phyloP scores from a whole-genome alignment of 2,113 vertebrate species.

The Lota lota region DNA sequence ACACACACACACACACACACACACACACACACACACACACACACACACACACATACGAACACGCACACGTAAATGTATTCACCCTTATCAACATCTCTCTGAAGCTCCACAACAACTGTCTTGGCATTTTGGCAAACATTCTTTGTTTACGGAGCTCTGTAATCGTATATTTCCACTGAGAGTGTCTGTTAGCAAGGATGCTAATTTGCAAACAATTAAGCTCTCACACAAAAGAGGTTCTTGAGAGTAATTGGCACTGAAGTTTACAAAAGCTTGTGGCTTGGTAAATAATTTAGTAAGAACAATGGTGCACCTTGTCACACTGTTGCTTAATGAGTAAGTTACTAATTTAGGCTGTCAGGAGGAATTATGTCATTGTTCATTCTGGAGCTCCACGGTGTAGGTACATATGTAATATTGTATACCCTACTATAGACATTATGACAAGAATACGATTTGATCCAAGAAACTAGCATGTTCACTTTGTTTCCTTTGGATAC shows the following conservation, averaged over 20 bases:
- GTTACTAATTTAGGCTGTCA: not conserved
- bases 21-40: not conserved
- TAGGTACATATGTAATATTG: too few species aligned
- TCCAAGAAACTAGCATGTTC: too few species aligned
- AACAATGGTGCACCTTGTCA: constrained; percentile 55
- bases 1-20: not conserved
- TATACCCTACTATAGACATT: too few species aligned
- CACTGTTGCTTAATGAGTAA: constrained; percentile 18
- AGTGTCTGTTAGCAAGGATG: constrained; percentile 55
- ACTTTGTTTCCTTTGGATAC: too few species aligned
- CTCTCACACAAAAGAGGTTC: constrained; percentile 61
- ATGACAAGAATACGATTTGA: too few species aligned
- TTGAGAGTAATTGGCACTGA: constrained; percentile 62
- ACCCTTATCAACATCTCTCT: constrained; percentile 10
- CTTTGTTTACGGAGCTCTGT: constrained; percentile 57
- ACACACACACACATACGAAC: too few species aligned
- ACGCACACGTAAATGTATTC: constrained; percentile 4
- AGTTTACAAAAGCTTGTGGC: constrained; percentile 58
- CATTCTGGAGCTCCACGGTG: too few species aligned
- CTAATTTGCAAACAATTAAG: constrained; percentile 66
- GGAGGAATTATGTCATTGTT: not conserved
- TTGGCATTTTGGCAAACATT: constrained; percentile 58
- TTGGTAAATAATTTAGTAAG: constrained; percentile 53
- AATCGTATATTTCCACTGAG: constrained; percentile 67
- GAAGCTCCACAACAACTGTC: constrained; percentile 40